phyloP scores from a whole-genome alignment of 2,797 vertebrate genomes.

The Cossypha polioptera region DNA sequence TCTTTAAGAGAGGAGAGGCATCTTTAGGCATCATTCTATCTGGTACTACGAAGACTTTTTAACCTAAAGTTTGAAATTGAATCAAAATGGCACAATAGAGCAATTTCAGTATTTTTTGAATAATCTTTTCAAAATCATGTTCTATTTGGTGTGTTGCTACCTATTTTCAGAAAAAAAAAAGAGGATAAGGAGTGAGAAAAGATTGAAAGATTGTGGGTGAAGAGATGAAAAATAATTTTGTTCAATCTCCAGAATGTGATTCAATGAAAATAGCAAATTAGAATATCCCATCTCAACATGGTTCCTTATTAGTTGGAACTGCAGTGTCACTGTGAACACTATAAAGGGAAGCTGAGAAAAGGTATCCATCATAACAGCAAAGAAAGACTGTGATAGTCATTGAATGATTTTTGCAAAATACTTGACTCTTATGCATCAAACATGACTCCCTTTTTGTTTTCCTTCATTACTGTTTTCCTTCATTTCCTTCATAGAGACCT shows the following conservation, averaged over 20 bases:
- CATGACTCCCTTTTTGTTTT: background rate
- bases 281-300: background rate
- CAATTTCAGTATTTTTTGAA: constrained; percentile 35
- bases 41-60: constrained; percentile 1
- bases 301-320: background rate
- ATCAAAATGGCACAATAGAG: constrained; percentile 47
- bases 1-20: background rate
- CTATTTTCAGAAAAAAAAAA: background rate
- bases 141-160: background rate
- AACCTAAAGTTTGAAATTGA: constrained; percentile 35
- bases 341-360: background rate
- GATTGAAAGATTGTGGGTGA: background rate
- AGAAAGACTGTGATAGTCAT: background rate
- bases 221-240: constrained; percentile 14
- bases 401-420: background rate
- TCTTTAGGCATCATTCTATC: constrained; percentile 31
- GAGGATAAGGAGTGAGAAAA: background rate
- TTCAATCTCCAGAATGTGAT: constrained; percentile 3
- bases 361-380: background rate
- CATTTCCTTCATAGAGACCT: background rate
- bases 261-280: constrained; percentile 23
- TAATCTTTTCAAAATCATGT: constrained; percentile 27
- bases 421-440: background rate
- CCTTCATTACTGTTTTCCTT: background rate
- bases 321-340: background rate